Percentiles rank a stretch among this genome's conserved stretches.
Evolutionary conservation across 2,888 invertebrate species (phyloP).

Genomic region (Phymatocera aterrima): DNA sequence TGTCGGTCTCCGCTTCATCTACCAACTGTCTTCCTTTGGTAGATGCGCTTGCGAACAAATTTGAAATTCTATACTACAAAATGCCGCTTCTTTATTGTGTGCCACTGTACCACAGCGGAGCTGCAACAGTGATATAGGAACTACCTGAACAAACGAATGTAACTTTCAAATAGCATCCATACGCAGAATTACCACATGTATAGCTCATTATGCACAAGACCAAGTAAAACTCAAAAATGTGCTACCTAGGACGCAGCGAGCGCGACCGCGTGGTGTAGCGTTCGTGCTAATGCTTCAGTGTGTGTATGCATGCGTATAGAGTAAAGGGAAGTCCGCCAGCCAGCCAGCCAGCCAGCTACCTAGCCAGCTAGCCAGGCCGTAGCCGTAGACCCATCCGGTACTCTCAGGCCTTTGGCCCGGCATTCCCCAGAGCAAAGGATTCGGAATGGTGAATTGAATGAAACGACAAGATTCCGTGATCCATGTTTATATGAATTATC

Average conservation of each 20-base stretch:
- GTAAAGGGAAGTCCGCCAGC: not conserved
- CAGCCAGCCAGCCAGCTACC: not conserved
- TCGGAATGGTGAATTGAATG: not conserved
- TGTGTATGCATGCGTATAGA: not conserved
- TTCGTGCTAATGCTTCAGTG: not conserved
- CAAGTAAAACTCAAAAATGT: not conserved
- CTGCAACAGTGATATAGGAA: conserved; percentile 13
- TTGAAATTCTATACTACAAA: no score
- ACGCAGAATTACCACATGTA: not conserved
- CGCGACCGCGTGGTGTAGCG: not conserved
- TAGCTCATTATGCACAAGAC: not conserved
- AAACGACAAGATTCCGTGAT: not conserved
- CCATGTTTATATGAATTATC: not conserved
- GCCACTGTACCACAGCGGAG: not conserved
- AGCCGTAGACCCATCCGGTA: not conserved
- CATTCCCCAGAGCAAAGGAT: not conserved
- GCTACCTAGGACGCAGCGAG: not conserved
- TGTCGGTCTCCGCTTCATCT: no score
- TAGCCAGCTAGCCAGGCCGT: not conserved
- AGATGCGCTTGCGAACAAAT: no score
- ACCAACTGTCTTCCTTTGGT: no score
- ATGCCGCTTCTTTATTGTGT: no score
- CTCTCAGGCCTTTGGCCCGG: not conserved
- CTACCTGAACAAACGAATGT: not conserved
- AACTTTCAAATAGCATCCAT: not conserved